A percentile compares a stretch with the other conserved stretches of the same genome.
phyloP scores from a whole-genome alignment of 2,797 vertebrate species.

The Typhlichthys eigenmanni region DNA sequence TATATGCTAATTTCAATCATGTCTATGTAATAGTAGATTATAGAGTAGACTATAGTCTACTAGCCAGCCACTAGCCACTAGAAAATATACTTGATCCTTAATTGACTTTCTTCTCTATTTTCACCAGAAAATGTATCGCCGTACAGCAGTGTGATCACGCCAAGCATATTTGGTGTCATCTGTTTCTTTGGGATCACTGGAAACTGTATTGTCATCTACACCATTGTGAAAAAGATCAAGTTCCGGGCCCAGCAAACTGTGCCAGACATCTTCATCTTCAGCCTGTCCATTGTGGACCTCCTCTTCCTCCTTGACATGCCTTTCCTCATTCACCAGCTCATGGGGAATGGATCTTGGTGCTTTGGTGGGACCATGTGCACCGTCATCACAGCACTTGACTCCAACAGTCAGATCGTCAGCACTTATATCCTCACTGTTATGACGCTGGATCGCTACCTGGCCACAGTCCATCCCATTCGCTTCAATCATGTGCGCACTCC shows the following conservation, averaged over 20 bases:
- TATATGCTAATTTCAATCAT: too few relatives aligned
- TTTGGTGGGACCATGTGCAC: constrained; percentile 81
- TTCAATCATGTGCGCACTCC: constrained; percentile 76
- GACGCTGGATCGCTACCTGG: constrained; percentile 82
- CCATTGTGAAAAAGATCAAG: constrained; percentile 79
- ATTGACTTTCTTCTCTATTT: constrained; percentile 3
- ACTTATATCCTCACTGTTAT: constrained; percentile 83
- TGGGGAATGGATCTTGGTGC: constrained; percentile 81
- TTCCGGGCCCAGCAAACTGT: constrained; percentile 74
- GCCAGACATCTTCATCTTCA: constrained; percentile 82
- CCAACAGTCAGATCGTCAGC: constrained; percentile 83
- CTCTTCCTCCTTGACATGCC: constrained; percentile 85
- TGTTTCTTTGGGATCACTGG: constrained; percentile 78
- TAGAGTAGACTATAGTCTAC: too few relatives aligned
- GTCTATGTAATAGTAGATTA: too few relatives aligned
- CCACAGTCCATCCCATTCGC: constrained; percentile 79
- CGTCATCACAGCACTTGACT: constrained; percentile 80
- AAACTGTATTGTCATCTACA: constrained; percentile 80
- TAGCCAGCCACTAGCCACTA: too few relatives aligned
- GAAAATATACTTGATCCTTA: not conserved
- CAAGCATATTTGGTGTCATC: constrained; percentile 80
- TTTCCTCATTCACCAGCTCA: constrained; percentile 83
- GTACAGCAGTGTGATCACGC: constrained; percentile 77
- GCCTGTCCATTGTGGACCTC: constrained; percentile 79
- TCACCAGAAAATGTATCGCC: constrained; percentile 43